These are phyloP conservation scores for Carcinoscorpius rotundicauda DNA, from an alignment of 1,140 invertebrate genomes.

Conservation along the genomic window DNA sequence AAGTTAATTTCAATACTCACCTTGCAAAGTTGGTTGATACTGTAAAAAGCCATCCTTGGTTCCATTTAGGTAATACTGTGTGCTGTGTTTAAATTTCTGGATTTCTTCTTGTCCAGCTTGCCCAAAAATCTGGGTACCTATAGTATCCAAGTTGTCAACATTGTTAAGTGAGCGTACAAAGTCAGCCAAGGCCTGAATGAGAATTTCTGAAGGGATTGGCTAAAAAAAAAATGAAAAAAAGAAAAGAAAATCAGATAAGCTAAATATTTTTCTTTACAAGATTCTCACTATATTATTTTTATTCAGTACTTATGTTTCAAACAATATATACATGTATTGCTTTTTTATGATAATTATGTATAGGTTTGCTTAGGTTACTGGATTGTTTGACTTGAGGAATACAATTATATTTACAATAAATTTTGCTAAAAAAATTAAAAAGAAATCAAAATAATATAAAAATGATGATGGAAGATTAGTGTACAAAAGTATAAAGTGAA, in stretches of 20 bases:
- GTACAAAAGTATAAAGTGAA: no score
- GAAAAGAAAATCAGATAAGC: constrained; percentile 1
- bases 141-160: constrained; percentile 53
- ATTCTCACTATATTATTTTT: no score
- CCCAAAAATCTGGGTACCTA: constrained; percentile 56
- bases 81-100: constrained; percentile 59
- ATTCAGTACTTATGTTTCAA: no score
- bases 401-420: no score
- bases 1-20: constrained; percentile 13
- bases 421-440: no score
- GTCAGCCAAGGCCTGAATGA: constrained; percentile 52
- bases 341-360: no score
- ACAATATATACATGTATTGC: no score
- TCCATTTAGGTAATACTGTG: constrained; percentile 78
- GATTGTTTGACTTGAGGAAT: no score
- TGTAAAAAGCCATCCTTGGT: constrained; percentile 71
- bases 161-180: constrained; percentile 58
- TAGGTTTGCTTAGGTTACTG: no score
- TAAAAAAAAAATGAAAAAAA: constrained; percentile 10
- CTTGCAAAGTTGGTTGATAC: constrained; percentile 40
- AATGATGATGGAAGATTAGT: no score
- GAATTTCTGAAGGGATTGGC: constrained; percentile 21
- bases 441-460: no score
- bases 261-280: not conserved
- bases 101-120: constrained; percentile 48